These are phyloP conservation scores for Brachionus paranguensis DNA, from an alignment of 1,140 invertebrate genomes.

Conservation along the genomic window DNA sequence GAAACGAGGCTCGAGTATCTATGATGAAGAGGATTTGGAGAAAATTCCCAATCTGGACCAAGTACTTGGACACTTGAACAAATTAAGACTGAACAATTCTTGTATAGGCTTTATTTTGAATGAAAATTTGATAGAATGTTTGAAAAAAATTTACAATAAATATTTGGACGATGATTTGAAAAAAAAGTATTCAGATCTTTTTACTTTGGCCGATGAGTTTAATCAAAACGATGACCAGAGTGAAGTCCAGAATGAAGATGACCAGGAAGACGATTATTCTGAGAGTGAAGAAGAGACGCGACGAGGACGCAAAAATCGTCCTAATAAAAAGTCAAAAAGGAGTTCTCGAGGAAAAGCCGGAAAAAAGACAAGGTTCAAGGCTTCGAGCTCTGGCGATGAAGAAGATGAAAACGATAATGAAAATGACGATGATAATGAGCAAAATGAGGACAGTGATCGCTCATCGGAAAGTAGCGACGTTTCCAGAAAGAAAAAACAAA, in stretches of 20 bases:
- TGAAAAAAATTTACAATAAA: constrained; percentile 36
- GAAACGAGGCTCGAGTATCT: neutral
- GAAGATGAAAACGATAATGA: neutral
- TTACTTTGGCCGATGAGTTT: constrained; percentile 30
- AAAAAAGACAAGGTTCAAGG: neutral
- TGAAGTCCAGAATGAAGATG: neutral
- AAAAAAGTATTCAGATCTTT: constrained; percentile 32
- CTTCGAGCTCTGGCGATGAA: neutral
- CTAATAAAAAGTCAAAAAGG: neutral
- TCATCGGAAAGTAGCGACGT: neutral
- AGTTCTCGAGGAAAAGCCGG: neutral
- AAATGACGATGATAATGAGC: neutral
- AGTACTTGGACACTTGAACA: constrained; percentile 10
- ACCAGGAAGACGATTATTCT: constrained; percentile 1
- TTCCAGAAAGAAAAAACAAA: constrained; percentile 17
- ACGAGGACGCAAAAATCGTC: neutral
- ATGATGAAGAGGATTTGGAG: constrained; percentile 23
- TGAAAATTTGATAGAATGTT: neutral
- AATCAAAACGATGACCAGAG: neutral
- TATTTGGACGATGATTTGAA: constrained; percentile 34
- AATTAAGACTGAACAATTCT: neutral
- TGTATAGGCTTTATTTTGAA: constrained; percentile 4
- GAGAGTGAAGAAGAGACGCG: constrained; percentile 20
- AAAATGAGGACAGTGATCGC: neutral
- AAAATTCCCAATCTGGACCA: constrained; percentile 30